A percentile compares a stretch with the other conserved stretches of the same genome.
phyloP scores from a whole-genome alignment of 2,797 vertebrate genomes.

The Diglossa cyanea region DNA sequence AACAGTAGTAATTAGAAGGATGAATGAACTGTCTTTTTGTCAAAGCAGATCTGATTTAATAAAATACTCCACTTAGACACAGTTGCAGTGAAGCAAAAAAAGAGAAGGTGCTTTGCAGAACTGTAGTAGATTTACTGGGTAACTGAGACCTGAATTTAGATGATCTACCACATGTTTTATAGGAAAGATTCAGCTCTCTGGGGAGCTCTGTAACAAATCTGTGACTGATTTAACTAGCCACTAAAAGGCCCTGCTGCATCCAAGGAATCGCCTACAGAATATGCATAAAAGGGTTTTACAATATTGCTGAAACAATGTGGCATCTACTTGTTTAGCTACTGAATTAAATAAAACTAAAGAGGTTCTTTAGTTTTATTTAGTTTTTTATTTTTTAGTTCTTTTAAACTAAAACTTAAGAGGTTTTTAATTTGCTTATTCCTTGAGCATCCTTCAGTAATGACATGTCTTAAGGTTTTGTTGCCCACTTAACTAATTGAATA shows the following conservation, averaged over 20 bases:
- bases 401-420: not conserved
- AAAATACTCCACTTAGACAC: not conserved
- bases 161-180: not conserved
- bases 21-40: constrained; percentile 14
- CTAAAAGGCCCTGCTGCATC: not conserved
- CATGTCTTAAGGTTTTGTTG: not conserved
- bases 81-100: not conserved
- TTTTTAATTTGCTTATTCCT: not conserved
- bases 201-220: not conserved
- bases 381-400: too few relatives aligned
- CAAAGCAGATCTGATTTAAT: constrained; percentile 29
- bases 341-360: not conserved
- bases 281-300: not conserved
- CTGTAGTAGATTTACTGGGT: not conserved
- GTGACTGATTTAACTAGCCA: not conserved
- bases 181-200: not conserved
- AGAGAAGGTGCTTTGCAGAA: constrained; percentile 5
- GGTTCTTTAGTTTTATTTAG: too few relatives aligned
- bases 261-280: not conserved
- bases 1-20: constrained; percentile 9
- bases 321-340: not conserved
- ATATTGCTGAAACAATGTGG: not conserved
- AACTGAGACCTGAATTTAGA: constrained; percentile 7
- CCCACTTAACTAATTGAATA: not conserved
- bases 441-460: not conserved